phyloP scores from a whole-genome alignment of 2,113 vertebrate species.

The Carollia perspicillata region DNA sequence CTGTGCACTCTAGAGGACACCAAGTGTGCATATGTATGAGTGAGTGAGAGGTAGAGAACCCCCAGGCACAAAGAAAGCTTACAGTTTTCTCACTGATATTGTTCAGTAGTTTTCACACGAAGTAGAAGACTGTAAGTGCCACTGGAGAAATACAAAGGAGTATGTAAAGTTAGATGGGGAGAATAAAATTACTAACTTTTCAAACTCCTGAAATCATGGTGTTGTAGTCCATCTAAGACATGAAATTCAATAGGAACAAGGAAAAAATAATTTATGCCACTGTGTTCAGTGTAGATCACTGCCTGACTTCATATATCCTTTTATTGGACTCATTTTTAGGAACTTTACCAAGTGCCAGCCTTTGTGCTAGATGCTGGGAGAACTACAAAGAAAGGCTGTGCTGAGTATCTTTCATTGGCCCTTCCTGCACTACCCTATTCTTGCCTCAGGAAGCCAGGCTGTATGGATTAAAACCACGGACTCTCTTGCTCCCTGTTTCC shows the following conservation, averaged over 20 bases:
- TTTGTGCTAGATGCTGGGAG: neutral
- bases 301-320: neutral
- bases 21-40: neutral
- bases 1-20: neutral
- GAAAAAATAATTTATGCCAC: neutral
- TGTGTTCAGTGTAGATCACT: neutral
- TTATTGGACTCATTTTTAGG: neutral
- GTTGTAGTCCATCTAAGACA: neutral
- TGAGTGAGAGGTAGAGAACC: neutral
- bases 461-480: neutral
- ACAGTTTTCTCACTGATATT: neutral
- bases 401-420: neutral
- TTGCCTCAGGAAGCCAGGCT: neutral
- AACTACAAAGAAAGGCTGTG: neutral
- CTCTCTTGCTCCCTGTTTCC: neutral
- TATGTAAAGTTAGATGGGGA: neutral
- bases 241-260: neutral
- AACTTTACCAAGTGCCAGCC: neutral
- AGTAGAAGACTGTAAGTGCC: neutral
- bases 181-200: neutral
- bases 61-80: neutral
- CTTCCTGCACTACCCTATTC: accelerated
- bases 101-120: neutral
- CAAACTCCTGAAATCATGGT: neutral
- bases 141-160: neutral